Base-by-base conservation (phyloP, 2,113 vertebrate species). In the Sander lucioperca region DNA sequence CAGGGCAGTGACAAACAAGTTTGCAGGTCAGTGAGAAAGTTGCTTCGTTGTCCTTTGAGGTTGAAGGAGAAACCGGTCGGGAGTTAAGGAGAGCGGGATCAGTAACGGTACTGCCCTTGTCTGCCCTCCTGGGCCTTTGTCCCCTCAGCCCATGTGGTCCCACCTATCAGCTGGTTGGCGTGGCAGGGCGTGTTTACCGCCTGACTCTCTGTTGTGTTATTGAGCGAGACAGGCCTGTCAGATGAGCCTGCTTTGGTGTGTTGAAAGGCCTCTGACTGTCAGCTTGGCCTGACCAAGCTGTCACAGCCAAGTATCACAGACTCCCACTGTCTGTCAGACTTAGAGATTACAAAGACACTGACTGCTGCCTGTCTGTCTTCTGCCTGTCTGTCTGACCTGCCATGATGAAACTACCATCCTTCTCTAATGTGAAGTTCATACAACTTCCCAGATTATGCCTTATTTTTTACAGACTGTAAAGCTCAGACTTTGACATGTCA, bases 21-120 rank as follows among this genome's bases (percentile, higher is more conserved):
- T 64, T 57, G 58, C 45, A 14, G 13, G 71, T 75, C 36, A 15
- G 12, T 1, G 59, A 76, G 67, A 70, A 84, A 82, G 67, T 82
- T 2, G 27, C 74, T 36, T 8, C 1, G 3, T 36, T 36, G 89
- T 89, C 89, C 92, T 88, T 66, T 47, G 71, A 84, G 80, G 73
- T 30, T 79, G 59, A 84, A 92, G 86, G 87, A 86, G 82, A 88
- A 82, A 83, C 39, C 27, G 2, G 48, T 36, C 0, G 3, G 63
- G 85, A 82, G 69, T 50, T 69, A 84, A 70, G 76, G 70, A 76
- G 76, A 83, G 67, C 21, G 4, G 87, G 84, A 93, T 93, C 90
- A 76, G 91, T 93, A 88, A 92, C 93, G 89, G 57, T 59, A 67
- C 90, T 54, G 83, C 62, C 88, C 87, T 91, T 84, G 89, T 86